Percentiles rank a stretch among this genome's conserved stretches.
Conservation (phyloP, 1,140 invertebrate genomes). For the Ostrea edulis region DNA sequence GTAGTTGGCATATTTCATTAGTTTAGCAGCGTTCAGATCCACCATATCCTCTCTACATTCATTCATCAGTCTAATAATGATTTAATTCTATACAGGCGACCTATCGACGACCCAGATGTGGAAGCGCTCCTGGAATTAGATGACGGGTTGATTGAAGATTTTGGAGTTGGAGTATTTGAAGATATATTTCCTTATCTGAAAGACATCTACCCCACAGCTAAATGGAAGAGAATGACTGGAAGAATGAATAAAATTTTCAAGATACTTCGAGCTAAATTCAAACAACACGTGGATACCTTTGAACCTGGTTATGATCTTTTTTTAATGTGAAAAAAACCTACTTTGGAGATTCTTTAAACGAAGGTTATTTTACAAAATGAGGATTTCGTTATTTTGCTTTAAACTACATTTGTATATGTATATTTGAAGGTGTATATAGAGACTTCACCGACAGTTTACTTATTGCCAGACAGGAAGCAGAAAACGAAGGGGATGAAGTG, state of each 20-base stretch:
- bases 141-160: neutral
- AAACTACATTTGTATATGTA: neutral
- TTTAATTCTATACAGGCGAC: neutral
- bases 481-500: constrained; percentile 42
- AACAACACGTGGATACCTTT: constrained; percentile 40
- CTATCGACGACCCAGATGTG: constrained; percentile 38
- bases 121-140: constrained; percentile 38
- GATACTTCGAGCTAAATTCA: constrained; percentile 8
- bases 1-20: too few species aligned
- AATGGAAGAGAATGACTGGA: neutral
- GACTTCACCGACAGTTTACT: constrained; percentile 50
- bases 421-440: constrained; percentile 42
- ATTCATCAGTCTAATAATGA: too few species aligned
- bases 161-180: constrained; percentile 43
- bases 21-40: too few species aligned
- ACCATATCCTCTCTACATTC: too few species aligned
- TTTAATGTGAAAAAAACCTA: too few species aligned
- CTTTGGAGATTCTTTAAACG: too few species aligned
- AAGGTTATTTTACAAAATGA: too few species aligned
- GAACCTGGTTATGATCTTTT: constrained; percentile 13
- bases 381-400: too few species aligned
- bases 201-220: constrained; percentile 38
- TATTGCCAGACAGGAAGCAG: constrained; percentile 42
- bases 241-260: neutral
- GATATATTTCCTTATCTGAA: constrained; percentile 41